phyloP scores from a whole-genome alignment of 2,888 invertebrate species.

The Noctua janthina region DNA sequence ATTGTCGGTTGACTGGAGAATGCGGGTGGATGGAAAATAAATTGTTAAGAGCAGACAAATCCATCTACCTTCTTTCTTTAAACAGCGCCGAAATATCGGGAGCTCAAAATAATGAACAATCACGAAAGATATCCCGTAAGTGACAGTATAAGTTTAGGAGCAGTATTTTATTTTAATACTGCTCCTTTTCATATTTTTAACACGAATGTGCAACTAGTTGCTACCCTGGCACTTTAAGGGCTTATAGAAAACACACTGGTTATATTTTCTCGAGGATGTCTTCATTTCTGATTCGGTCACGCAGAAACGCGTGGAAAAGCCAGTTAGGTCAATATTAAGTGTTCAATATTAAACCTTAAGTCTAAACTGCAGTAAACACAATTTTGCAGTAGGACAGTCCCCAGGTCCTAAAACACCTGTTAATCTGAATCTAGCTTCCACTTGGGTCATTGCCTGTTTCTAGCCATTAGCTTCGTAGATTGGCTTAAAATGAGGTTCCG shows the following conservation, averaged over 20 bases:
- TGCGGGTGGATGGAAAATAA: no score
- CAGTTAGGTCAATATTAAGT: background rate
- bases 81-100: no score
- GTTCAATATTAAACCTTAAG: background rate
- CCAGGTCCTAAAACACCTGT: background rate
- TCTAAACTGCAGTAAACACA: background rate
- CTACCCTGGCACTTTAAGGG: no score
- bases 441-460: background rate
- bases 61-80: no score
- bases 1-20: no score
- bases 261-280: no score
- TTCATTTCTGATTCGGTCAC: no score
- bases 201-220: background rate
- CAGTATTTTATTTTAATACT: background rate
- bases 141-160: no score
- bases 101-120: no score
- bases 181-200: background rate
- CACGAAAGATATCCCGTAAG: no score
- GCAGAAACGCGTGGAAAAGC: no score
- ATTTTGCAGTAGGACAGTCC: background rate
- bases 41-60: no score
- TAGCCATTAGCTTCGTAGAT: constrained; percentile 26
- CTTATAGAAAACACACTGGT: background rate
- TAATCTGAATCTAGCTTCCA: background rate
- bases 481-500: constrained; percentile 22